phyloP scores from a whole-genome alignment of 2,888 invertebrate species.

The Spialia ferax region DNA sequence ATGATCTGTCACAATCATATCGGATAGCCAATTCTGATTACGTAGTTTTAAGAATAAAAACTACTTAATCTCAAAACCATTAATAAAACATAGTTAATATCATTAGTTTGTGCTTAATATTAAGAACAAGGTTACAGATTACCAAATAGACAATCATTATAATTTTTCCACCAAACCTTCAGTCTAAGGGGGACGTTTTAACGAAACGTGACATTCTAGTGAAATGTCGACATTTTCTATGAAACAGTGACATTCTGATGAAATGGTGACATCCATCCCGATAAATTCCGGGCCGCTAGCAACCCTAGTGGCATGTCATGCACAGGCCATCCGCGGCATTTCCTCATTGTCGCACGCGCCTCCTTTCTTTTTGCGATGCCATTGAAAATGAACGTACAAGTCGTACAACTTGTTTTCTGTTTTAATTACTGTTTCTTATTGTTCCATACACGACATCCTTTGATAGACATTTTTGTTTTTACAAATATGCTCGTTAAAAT shows the following conservation, averaged over 20 bases:
- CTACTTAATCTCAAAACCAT: too few species aligned
- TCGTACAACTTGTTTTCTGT: slow-evolving; percentile 41
- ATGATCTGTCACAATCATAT: too few species aligned
- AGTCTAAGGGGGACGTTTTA: too few species aligned
- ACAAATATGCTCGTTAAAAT: background rate
- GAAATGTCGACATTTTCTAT: too few species aligned
- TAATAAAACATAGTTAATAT: too few species aligned
- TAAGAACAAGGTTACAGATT: too few species aligned
- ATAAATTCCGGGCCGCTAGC: background rate
- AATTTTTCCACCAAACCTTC: too few species aligned
- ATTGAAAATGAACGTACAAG: slow-evolving; percentile 54
- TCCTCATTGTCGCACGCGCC: slow-evolving; percentile 69
- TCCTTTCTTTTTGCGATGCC: slow-evolving; percentile 58
- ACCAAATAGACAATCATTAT: too few species aligned
- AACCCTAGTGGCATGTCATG: slow-evolving; percentile 51
- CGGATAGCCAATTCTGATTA: too few species aligned
- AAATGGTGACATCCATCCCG: background rate
- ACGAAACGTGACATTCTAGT: background rate
- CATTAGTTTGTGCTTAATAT: too few species aligned
- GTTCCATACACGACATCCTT: slow-evolving; percentile 38
- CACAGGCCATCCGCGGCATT: slow-evolving; percentile 64
- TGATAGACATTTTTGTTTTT: slow-evolving; percentile 9
- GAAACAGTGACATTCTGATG: background rate
- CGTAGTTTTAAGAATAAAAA: too few species aligned
- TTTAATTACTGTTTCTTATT: slow-evolving; percentile 43